Evolutionary conservation across 2,797 vertebrate genomes (phyloP).

Genomic region (Silurus lanzhouensis): DNA sequence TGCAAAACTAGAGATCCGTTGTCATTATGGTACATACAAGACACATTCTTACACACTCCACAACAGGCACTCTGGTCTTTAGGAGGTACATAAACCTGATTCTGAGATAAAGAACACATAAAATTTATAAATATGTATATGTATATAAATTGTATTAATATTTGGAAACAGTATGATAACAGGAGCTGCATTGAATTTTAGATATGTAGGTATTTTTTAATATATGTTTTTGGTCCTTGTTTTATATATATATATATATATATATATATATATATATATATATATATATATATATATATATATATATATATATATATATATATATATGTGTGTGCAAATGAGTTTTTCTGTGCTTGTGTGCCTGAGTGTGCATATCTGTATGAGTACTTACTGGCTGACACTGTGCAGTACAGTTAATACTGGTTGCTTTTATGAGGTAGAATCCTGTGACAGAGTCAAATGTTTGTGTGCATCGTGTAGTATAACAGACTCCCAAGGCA

Average conservation of each 20-base stretch:
- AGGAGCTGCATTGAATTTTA: neutral
- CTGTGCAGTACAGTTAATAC: slow-evolving; percentile 82
- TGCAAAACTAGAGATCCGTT: slow-evolving; percentile 84
- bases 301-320: too few relatives aligned
- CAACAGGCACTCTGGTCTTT: slow-evolving; percentile 88
- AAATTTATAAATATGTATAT: neutral
- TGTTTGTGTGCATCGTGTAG: slow-evolving; percentile 81
- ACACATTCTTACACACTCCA: slow-evolving; percentile 89
- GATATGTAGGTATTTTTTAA: neutral
- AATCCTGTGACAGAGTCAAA: slow-evolving; percentile 83
- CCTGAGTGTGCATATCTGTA: neutral
- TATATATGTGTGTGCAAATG: too few relatives aligned
- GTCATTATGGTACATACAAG: slow-evolving; percentile 83
- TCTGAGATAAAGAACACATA: slow-evolving; percentile 71
- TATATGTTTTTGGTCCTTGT: neutral
- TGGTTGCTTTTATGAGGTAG: slow-evolving; percentile 79
- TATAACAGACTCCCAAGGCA: slow-evolving; percentile 79
- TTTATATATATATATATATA: neutral
- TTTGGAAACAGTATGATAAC: neutral
- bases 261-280: too few relatives aligned
- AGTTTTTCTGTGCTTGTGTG: neutral
- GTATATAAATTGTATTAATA: neutral
- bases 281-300: too few relatives aligned
- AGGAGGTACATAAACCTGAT: slow-evolving; percentile 89
- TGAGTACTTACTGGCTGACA: slow-evolving; percentile 82